phyloP scores from a whole-genome alignment of 2,888 invertebrate genomes.

The Pachycephus smyrnensis region DNA sequence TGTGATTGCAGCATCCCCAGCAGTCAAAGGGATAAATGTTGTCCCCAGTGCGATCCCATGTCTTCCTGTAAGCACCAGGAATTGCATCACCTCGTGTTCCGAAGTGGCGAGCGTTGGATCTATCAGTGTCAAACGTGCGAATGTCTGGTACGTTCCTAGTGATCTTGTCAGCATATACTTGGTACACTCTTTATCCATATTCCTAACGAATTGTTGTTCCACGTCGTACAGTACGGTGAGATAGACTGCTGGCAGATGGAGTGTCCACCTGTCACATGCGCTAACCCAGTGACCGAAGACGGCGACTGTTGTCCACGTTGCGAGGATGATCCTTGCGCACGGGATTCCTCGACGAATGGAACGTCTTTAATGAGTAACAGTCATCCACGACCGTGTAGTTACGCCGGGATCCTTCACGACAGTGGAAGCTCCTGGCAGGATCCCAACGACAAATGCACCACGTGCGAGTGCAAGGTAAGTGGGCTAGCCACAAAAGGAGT shows the following conservation, averaged over 20 bases:
- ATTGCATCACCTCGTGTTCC: slow-evolving; percentile 79
- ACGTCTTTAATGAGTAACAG: slow-evolving; percentile 60
- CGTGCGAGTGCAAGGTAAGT: slow-evolving; percentile 81
- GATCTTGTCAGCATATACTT: not conserved
- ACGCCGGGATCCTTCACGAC: slow-evolving; percentile 72
- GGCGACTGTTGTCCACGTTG: slow-evolving; percentile 81
- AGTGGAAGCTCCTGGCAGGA: slow-evolving; percentile 73
- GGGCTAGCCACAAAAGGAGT: slow-evolving; percentile 6
- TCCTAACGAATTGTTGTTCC: slow-evolving; percentile 6
- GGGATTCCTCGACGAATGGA: slow-evolving; percentile 56
- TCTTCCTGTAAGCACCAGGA: slow-evolving; percentile 85
- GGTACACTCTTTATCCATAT: not conserved
- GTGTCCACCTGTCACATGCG: slow-evolving; percentile 79
- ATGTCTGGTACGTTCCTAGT: slow-evolving; percentile 77
- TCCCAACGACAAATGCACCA: slow-evolving; percentile 76
- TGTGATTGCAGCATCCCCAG: slow-evolving; percentile 77
- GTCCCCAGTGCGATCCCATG: slow-evolving; percentile 83
- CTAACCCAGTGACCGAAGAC: slow-evolving; percentile 73
- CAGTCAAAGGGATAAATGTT: slow-evolving; percentile 75
- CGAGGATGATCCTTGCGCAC: slow-evolving; percentile 73
- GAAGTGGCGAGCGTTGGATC: slow-evolving; percentile 88
- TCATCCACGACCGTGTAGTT: slow-evolving; percentile 71
- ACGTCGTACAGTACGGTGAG: slow-evolving; percentile 76
- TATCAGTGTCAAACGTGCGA: slow-evolving; percentile 94
- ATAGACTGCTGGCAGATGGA: slow-evolving; percentile 90